phyloP scores from a whole-genome alignment of 2,888 invertebrate species.

The Caenorhabditis imperialis region DNA sequence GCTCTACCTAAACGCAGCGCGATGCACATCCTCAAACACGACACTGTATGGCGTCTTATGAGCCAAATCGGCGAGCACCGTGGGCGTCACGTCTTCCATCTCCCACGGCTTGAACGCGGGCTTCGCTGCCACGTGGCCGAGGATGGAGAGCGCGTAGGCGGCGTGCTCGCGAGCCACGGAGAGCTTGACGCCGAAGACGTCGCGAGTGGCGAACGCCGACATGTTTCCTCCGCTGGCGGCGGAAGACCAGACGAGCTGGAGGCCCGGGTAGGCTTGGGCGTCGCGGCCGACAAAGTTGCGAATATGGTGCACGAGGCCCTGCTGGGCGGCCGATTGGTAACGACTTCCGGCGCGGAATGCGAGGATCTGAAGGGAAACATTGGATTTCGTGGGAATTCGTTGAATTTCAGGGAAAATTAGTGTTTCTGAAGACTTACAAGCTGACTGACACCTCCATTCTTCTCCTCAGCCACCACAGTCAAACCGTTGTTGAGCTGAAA shows the following conservation, averaged over 20 bases:
- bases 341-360: constrained; percentile 88
- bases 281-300: constrained; percentile 85
- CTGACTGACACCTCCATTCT: constrained; percentile 84
- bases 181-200: constrained; percentile 62
- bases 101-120: constrained; percentile 94
- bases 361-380: too few species aligned
- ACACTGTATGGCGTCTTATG: constrained; percentile 44
- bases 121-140: constrained; percentile 81
- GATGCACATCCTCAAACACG: constrained; percentile 59
- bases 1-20: constrained; percentile 59
- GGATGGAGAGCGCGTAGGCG: constrained; percentile 69
- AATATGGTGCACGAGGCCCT: constrained; percentile 87
- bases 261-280: constrained; percentile 56
- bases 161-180: constrained; percentile 58
- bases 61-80: constrained; percentile 44
- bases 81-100: constrained; percentile 82
- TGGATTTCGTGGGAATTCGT: too few species aligned
- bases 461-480: constrained; percentile 87
- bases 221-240: constrained; percentile 58
- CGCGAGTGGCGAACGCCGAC: constrained; percentile 59
- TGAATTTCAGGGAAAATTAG: too few species aligned
- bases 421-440: constrained; percentile 49
- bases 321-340: constrained; percentile 86
- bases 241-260: constrained; percentile 61
- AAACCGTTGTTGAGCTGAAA: constrained; percentile 81